Evolutionary conservation across 35 echinoderm and acorn worm genomes (phyloP), one percentile per base, ranked within the genome.

Genomic region (Stichopus chloronotus): DNA sequence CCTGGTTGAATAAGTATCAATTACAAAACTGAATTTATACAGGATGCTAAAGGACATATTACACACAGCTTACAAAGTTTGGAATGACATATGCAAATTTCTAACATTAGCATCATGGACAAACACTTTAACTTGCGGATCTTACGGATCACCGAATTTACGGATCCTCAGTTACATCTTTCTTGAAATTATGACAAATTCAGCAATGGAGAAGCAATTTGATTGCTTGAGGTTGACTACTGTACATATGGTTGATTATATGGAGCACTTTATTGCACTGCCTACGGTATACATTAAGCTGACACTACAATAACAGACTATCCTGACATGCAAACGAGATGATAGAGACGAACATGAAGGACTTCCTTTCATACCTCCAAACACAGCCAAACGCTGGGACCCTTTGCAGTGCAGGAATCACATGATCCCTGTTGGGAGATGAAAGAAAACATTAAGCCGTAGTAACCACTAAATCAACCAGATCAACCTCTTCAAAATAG

Each of bases 341-440:
- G 68, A 68, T 16, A 23, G 20, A 1, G 30, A 43, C 30, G 3
- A 43, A 43, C 5, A 78, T 78, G 30, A 85, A 20, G 65, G 61
- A 69, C 13, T 16, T 16, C 5, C 61, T 19, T 52, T 68, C 91
- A 86, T 78, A 98, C 94, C 92, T 95, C 77, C 53, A 95, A 61
- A 43, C 96, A 95, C 5, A 95, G 79, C 96, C 94, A 95, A 20
- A 95, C 71, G 78, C 92, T 95, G 7, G 96, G 94, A 63, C 94
- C 94, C 78, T 76, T 77, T 14, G 96, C 86, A 57, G 74, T 65
- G 68, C 94, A 95, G 9, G 88, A 93, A 56, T 88, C 59, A 81
- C 94, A 98, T 23, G 43, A 79, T 25, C 94, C 94, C 96, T 97
- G 83, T 6, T 17, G 23, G n/a, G 63, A 78, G 72, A 72, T 59